Conservation (phyloP, 2,797 vertebrate genomes). For the Eulemur rubriventer region DNA sequence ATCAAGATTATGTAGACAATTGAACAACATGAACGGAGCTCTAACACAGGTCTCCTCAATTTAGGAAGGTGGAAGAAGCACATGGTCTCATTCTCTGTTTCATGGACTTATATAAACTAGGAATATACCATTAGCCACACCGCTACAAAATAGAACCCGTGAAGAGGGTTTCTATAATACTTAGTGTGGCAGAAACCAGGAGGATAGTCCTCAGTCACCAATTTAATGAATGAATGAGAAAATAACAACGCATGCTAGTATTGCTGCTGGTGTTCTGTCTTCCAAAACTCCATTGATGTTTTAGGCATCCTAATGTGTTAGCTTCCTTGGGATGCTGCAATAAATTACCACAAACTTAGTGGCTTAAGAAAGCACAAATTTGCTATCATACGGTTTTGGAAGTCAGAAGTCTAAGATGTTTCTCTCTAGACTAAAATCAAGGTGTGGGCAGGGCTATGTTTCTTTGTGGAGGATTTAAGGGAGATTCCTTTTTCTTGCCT, state of each 20-base stretch:
- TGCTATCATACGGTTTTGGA: background rate
- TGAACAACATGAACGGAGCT: background rate
- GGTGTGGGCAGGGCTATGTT: background rate
- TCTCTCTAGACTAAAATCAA: background rate
- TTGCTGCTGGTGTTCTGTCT: background rate
- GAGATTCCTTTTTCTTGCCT: background rate
- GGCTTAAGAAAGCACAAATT: background rate
- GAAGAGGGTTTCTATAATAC: background rate
- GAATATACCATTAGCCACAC: background rate
- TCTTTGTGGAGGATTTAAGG: background rate
- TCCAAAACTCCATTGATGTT: background rate
- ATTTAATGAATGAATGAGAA: background rate
- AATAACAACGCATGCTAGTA: background rate
- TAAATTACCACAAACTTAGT: background rate
- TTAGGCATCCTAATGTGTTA: background rate
- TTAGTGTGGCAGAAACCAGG: background rate
- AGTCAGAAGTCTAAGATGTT: background rate
- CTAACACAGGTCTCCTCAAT: background rate
- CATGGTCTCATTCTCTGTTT: background rate
- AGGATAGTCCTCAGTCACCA: background rate
- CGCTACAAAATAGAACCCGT: background rate
- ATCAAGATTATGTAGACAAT: background rate
- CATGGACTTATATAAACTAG: background rate
- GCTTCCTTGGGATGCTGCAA: background rate
- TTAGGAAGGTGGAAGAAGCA: background rate